Evolutionary conservation across 2,888 invertebrate species (phyloP).

Genomic region (Pyrgus malvae): DNA sequence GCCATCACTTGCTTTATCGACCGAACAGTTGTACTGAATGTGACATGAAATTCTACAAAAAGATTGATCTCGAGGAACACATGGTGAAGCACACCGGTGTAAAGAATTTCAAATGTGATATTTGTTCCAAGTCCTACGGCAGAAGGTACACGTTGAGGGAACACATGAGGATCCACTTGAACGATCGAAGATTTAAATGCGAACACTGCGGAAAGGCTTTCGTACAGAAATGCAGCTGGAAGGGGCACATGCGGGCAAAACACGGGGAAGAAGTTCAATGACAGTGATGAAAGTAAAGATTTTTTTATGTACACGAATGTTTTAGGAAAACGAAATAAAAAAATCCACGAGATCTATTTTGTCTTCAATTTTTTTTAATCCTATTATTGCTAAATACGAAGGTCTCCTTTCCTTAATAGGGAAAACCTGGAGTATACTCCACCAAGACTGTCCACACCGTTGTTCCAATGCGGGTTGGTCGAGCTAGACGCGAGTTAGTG

Average conservation of each 20-base stretch:
- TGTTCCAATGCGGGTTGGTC: too few species aligned
- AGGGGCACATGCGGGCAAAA: constrained; percentile 41
- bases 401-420: too few species aligned
- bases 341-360: too few species aligned
- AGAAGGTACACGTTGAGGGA: constrained; percentile 41
- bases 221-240: constrained; percentile 47
- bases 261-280: constrained; percentile 40
- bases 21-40: constrained; percentile 39
- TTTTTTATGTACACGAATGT: too few species aligned
- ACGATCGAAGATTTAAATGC: constrained; percentile 46
- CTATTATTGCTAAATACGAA: too few species aligned
- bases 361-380: too few species aligned
- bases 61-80: constrained; percentile 48
- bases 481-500: too few species aligned
- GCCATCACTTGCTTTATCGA: constrained; percentile 42
- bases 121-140: constrained; percentile 40
- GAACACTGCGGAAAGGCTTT: constrained; percentile 43
- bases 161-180: constrained; percentile 50
- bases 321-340: too few species aligned
- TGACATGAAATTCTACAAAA: constrained; percentile 42
- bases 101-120: constrained; percentile 39
- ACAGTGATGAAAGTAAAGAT: neutral
- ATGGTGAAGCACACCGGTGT: constrained; percentile 53
- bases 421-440: too few species aligned
- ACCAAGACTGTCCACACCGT: too few species aligned